phyloP scores from a whole-genome alignment of 2,888 invertebrate genomes.

The Pheosia tremula region DNA sequence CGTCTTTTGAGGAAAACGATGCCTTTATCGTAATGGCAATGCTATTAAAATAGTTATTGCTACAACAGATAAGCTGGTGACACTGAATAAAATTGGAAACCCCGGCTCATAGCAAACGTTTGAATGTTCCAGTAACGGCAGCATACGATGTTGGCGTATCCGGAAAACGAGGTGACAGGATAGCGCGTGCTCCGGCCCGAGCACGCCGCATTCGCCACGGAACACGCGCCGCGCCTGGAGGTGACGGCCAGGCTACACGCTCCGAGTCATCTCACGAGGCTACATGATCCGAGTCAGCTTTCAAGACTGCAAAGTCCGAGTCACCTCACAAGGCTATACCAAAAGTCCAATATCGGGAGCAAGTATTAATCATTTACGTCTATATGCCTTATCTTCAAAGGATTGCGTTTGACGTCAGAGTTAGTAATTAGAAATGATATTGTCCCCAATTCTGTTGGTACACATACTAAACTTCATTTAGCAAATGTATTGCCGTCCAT shows the following conservation, averaged over 20 bases:
- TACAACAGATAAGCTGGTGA: neutral
- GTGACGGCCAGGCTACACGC: conserved; percentile 18
- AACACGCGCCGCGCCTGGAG: conserved; percentile 34
- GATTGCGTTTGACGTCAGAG: neutral
- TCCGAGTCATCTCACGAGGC: neutral
- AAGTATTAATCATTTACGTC: neutral
- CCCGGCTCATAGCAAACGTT: no score
- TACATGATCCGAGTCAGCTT: neutral
- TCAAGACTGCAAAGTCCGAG: neutral
- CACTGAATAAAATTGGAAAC: no score
- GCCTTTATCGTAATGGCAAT: no score
- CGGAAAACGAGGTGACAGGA: conserved; percentile 64
- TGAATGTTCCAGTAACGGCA: conserved; percentile 47
- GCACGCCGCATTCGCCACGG: conserved; percentile 25
- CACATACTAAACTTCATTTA: neutral
- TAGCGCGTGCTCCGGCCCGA: conserved; percentile 34
- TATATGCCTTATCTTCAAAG: neutral
- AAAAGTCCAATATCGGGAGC: no score
- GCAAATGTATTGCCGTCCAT: neutral
- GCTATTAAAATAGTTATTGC: no score
- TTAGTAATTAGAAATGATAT: neutral
- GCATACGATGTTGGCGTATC: conserved; percentile 69
- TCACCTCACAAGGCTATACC: neutral
- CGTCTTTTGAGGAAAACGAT: no score
- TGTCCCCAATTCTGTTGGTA: neutral